A percentile compares a stretch with the other conserved stretches of the same genome.
phyloP scores from a whole-genome alignment of 1,140 invertebrate species.

The Procambarus clarkii region DNA sequence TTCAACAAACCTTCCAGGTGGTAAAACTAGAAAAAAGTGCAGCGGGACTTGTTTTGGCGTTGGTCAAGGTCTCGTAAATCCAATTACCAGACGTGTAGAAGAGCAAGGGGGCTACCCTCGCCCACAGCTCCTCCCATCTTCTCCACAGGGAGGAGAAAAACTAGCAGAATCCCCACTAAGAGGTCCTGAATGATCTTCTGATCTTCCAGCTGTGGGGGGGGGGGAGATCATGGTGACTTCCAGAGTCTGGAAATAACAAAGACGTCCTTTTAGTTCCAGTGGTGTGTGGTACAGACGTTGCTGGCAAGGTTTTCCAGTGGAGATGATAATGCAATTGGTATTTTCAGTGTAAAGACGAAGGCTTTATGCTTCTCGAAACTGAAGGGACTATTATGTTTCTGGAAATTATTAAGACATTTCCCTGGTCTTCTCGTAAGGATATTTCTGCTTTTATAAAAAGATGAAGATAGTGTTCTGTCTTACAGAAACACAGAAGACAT shows the following conservation, averaged over 20 bases:
- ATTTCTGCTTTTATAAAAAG: too few relatives aligned
- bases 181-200: neutral
- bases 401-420: too few relatives aligned
- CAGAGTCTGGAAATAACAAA: neutral
- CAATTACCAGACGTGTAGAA: neutral
- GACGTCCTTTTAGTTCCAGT: neutral
- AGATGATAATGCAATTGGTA: neutral
- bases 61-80: neutral
- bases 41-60: neutral
- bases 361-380: too few relatives aligned
- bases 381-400: too few relatives aligned
- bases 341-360: too few relatives aligned
- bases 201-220: neutral
- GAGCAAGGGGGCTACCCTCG: neutral
- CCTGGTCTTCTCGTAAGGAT: too few relatives aligned
- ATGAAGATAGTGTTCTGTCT: too few relatives aligned
- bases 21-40: neutral
- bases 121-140: neutral
- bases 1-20: neutral
- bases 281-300: neutral
- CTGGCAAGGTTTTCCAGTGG: neutral
- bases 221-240: neutral
- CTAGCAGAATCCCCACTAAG: neutral
- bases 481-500: too few relatives aligned
- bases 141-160: neutral